These are phyloP conservation scores for Tinamus guttatus DNA, from an alignment of 2,113 vertebrate species.

Conservation along the genomic window DNA sequence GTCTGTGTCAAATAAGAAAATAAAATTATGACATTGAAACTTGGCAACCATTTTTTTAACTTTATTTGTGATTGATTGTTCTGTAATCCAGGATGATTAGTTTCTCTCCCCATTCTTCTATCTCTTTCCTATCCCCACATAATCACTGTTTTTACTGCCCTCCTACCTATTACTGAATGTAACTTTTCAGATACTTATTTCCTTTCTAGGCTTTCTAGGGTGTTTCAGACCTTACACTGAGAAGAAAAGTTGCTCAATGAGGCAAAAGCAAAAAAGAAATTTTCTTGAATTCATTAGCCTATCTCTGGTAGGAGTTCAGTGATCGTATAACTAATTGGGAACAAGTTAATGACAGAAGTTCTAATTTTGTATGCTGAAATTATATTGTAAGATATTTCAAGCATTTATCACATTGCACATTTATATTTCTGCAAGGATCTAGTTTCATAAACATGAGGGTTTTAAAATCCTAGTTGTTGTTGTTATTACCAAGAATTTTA, in stretches of 20 bases:
- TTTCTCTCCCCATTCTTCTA: rapidly evolving
- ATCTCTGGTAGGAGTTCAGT: not conserved
- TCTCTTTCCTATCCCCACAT: not conserved
- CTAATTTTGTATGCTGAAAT: not conserved
- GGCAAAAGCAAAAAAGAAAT: not conserved
- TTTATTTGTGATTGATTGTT: not conserved
- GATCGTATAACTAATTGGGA: not conserved
- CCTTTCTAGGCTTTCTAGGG: not conserved
- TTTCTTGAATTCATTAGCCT: not conserved
- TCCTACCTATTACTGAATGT: not conserved
- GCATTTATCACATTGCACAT: not conserved
- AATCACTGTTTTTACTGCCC: rapidly evolving
- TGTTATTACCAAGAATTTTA: not conserved
- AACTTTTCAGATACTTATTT: not conserved
- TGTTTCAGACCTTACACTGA: not conserved
- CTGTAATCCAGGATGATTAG: not conserved
- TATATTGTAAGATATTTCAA: not conserved
- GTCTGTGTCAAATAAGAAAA: not conserved
- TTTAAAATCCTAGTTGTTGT: not conserved
- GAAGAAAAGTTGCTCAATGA: not conserved
- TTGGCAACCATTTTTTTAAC: not conserved
- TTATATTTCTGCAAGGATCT: not conserved
- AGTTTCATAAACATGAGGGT: not conserved
- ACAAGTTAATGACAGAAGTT: not conserved
- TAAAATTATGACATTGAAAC: not conserved